phyloP scores from a whole-genome alignment of 2,888 invertebrate genomes.

The Cyclophora punctaria region DNA sequence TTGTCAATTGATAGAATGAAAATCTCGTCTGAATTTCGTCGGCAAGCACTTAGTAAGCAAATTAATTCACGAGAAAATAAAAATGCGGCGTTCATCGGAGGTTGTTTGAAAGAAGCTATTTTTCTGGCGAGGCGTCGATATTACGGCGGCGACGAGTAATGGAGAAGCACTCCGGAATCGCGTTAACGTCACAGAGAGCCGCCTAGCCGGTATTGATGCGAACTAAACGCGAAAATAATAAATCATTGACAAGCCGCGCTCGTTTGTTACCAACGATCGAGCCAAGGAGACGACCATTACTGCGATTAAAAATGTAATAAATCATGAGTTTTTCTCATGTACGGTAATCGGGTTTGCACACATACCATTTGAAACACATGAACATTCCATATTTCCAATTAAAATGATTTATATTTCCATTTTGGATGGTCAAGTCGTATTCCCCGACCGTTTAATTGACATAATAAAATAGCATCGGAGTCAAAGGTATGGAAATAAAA shows the following conservation, averaged over 20 bases:
- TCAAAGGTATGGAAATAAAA: constrained; percentile 20
- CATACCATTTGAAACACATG: too few species aligned
- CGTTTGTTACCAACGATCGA: constrained; percentile 42
- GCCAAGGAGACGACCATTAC: constrained; percentile 43
- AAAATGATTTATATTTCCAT: too few species aligned
- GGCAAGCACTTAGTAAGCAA: constrained; percentile 52
- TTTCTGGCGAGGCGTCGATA: constrained; percentile 41
- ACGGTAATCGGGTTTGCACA: too few species aligned
- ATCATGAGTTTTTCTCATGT: too few species aligned
- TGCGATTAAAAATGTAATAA: too few species aligned
- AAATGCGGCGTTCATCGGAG: constrained; percentile 36
- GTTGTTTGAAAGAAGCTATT: constrained; percentile 47
- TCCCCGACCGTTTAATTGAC: background rate
- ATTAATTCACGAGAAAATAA: constrained; percentile 56
- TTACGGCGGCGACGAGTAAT: constrained; percentile 30
- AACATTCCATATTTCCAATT: too few species aligned
- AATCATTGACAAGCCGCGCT: constrained; percentile 49
- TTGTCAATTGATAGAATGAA: constrained; percentile 39
- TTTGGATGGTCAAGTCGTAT: too few species aligned
- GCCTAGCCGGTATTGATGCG: constrained; percentile 30
- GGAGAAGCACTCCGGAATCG: constrained; percentile 31
- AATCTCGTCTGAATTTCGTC: constrained; percentile 41
- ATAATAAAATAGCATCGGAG: constrained; percentile 1
- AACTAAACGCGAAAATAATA: constrained; percentile 50
- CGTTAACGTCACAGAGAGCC: constrained; percentile 46